Conservation (phyloP, 2,797 vertebrate genomes). For the Tapera naevia region DNA sequence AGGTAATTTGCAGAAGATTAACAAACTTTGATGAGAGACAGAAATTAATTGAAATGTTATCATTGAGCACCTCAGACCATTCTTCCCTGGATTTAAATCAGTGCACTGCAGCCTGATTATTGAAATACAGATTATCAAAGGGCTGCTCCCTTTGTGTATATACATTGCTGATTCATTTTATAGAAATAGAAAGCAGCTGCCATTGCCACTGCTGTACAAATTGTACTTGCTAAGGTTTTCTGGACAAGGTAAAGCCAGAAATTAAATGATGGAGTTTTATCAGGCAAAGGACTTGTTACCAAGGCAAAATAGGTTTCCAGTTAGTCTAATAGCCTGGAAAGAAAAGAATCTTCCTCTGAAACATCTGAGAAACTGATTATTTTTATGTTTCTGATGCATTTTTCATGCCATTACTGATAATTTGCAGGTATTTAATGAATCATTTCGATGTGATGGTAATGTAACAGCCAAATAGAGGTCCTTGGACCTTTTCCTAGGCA, state of each 20-base stretch:
- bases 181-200: neutral
- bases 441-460: neutral
- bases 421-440: slow-evolving; percentile 49
- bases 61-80: neutral
- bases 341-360: slow-evolving; percentile 19
- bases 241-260: neutral
- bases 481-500: slow-evolving; percentile 2
- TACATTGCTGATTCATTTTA: neutral
- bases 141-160: neutral
- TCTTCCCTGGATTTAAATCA: neutral
- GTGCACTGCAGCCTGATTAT: neutral
- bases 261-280: neutral
- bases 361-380: neutral
- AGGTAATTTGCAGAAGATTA: neutral
- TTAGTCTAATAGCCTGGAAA: slow-evolving; percentile 51
- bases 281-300: neutral
- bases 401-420: slow-evolving; percentile 11
- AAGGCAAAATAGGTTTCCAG: slow-evolving; percentile 9
- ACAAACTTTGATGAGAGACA: neutral
- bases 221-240: neutral
- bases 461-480: neutral
- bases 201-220: neutral
- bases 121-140: slow-evolving; percentile 20
- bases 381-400: slow-evolving; percentile 12
- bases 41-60: slow-evolving; percentile 37